Evolutionary conservation across 2,888 invertebrate species (phyloP).

Genomic region (Hydraecia micacea): DNA sequence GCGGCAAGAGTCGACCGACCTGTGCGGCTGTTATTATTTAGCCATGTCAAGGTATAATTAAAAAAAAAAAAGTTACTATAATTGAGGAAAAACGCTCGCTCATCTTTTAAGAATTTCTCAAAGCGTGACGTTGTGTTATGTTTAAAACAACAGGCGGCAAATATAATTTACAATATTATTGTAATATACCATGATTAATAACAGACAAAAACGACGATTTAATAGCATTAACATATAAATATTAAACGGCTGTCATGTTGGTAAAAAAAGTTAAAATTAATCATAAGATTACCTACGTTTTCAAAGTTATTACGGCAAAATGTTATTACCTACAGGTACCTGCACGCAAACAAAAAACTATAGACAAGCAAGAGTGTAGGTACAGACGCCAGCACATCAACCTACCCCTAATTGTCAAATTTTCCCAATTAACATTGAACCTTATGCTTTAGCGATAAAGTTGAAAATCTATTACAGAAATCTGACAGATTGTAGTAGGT

Average conservation of each 20-base stretch:
- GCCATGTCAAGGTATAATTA: background rate
- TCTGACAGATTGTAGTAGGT: too few species aligned
- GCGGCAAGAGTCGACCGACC: background rate
- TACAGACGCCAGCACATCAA: too few species aligned
- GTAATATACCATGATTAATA: slow-evolving; percentile 4
- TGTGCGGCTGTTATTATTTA: background rate
- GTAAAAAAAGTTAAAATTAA: slow-evolving; percentile 6
- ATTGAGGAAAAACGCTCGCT: too few species aligned
- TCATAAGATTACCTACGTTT: slow-evolving; percentile 6
- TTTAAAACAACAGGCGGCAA: background rate
- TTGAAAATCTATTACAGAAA: too few species aligned
- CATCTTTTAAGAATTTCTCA: too few species aligned
- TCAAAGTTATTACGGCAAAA: background rate
- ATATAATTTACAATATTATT: background rate
- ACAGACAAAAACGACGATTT: background rate
- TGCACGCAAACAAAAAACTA: background rate
- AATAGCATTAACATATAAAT: background rate
- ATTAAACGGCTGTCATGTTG: background rate
- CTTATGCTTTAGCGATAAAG: too few species aligned
- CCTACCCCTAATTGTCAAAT: too few species aligned
- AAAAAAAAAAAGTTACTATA: too few species aligned
- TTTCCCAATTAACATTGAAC: too few species aligned
- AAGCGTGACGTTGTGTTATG: too few species aligned
- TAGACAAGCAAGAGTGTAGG: background rate
- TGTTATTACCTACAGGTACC: background rate